Base-by-base conservation (phyloP, 2,113 vertebrate species). In the Macquaria australasica region DNA sequence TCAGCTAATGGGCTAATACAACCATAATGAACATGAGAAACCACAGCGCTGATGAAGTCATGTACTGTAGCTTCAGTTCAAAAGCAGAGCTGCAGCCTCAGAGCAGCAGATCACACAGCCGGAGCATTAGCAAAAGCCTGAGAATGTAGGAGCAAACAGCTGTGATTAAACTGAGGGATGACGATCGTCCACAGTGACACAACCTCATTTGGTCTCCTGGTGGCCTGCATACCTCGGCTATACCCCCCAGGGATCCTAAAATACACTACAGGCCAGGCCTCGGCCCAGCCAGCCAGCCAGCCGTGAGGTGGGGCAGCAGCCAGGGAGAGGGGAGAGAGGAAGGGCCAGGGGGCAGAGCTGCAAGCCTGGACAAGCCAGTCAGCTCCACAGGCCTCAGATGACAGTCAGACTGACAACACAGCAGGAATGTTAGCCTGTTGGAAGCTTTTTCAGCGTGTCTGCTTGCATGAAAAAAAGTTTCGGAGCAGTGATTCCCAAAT, bases 141-240 rank as follows among this genome's bases (percentile, higher is more conserved):
- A 88, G 88, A 89, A 83, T 66, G 80, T 83, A 90, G 81, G 82
- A 8, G 62, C 82, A 82, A 87, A 84, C 90, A 88, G 87, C 91
- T 84, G 89, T 72, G 88, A 90, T 86, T 91, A 85, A 91, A 91
- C 75, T 75, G 83, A 87, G 88, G 73, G 83, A 88, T 78, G 91
- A 90, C 37, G 89, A 89, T 86, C 87, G 79, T 83, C 56, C 10
- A 59, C 89, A 73, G 83, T 87, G 86, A 93, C 90, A 92, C 90
- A 69, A 87, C 89, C 92, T 93, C 90, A 91, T 95, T 93, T 92
- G 93, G 92, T 93, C 91, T 93, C 92, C 64, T 73, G 90, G 88
- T 89, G 84, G 82, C 77, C 86, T 84, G 89, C 92, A 93, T 93
- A 89, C 90, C 76, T 88, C 48, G 21, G 90, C 93, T 93, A 91